These are phyloP conservation scores for Calliphora vicina DNA, from an alignment of 1,140 invertebrate genomes.

Conservation along the genomic window DNA sequence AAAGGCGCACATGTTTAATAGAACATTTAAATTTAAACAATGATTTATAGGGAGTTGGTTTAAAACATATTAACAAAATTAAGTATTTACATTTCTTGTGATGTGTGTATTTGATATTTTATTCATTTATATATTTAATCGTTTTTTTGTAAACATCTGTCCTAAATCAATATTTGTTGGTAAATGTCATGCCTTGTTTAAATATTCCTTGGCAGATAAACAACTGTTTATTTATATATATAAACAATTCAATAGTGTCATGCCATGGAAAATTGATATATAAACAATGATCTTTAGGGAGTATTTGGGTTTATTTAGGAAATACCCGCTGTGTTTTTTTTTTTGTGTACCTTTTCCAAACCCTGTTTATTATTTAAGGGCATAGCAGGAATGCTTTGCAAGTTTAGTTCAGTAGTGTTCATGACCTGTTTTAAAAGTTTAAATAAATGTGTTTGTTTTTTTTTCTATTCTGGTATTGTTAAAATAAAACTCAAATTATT, in stretches of 20 bases:
- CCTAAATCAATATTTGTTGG: slow-evolving; percentile 26
- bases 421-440: not conserved
- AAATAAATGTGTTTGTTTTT: not conserved
- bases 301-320: not conserved
- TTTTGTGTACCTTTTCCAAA: not conserved
- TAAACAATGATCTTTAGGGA: slow-evolving; percentile 1
- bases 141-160: slow-evolving; percentile 5
- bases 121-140: not conserved
- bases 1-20: not conserved
- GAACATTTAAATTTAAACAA: too few species aligned
- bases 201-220: slow-evolving; percentile 17
- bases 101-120: not conserved
- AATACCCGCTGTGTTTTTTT: slow-evolving; percentile 7
- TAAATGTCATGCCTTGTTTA: slow-evolving; percentile 26
- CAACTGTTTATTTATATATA: not conserved
- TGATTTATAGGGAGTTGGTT: not conserved
- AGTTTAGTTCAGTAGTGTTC: not conserved
- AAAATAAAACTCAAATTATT: not conserved
- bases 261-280: not conserved
- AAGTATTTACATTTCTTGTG: not conserved
- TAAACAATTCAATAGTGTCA: not conserved
- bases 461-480: not conserved
- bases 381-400: not conserved
- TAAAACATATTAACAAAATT: not conserved
- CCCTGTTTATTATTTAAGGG: not conserved